Conservation (phyloP, 1,140 invertebrate genomes). For the Aporrectodea caliginosa region DNA sequence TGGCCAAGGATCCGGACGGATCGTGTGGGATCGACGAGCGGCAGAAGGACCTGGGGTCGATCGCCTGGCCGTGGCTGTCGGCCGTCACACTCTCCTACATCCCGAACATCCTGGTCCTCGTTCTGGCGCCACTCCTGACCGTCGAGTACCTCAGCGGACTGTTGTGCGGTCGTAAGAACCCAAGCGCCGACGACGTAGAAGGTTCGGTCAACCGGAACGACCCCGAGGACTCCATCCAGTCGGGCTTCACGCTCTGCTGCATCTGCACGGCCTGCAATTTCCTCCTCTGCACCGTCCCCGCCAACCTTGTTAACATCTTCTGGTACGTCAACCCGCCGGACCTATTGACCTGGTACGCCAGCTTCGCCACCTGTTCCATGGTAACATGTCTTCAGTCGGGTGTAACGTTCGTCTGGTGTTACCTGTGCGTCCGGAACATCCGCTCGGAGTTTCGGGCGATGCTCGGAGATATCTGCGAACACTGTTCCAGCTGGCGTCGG, state of each 20-base stretch:
- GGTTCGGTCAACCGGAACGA: background rate
- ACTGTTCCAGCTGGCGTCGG: too few species aligned
- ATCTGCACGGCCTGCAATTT: background rate
- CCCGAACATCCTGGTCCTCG: background rate
- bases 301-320: background rate
- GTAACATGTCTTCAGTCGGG: background rate
- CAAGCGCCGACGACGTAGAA: background rate
- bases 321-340: background rate
- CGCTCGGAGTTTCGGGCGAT: background rate
- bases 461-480: too few species aligned
- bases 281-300: background rate
- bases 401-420: background rate
- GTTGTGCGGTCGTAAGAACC: background rate
- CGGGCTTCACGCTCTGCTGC: background rate
- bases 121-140: background rate
- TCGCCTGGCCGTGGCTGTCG: background rate
- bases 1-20: background rate
- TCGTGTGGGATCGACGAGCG: background rate
- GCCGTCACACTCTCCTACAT: conserved; percentile 1
- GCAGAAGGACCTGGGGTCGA: background rate
- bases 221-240: background rate
- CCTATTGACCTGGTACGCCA: background rate
- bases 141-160: background rate
- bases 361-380: background rate
- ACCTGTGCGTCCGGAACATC: background rate